Evolutionary conservation across 2,797 vertebrate species (phyloP).

Genomic region (Rhabdophis nuchalis): DNA sequence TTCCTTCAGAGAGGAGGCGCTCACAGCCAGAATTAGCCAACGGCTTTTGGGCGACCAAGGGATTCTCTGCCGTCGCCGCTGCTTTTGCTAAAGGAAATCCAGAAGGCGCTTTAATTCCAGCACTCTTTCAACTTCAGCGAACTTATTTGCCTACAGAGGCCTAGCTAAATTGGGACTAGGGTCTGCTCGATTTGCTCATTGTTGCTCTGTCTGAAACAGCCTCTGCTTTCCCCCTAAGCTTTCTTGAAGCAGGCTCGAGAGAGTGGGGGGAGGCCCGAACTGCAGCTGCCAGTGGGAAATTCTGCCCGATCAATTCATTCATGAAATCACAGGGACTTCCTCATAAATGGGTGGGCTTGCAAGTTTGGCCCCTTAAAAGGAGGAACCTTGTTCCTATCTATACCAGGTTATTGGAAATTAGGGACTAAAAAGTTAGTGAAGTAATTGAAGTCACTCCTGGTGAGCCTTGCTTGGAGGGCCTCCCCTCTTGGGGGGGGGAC

Average conservation of each 20-base stretch:
- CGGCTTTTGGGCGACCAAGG: neutral
- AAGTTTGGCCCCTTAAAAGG: neutral
- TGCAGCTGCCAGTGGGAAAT: neutral
- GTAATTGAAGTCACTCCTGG: neutral
- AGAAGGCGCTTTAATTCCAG: neutral
- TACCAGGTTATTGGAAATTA: neutral
- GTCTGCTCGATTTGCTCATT: neutral
- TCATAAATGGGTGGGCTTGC: neutral
- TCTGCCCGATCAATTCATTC: neutral
- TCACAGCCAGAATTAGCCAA: too few species aligned
- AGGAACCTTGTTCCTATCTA: neutral
- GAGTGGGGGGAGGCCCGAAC: neutral
- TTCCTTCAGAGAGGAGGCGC: neutral
- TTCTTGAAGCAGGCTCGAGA: neutral
- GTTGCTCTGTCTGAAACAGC: neutral
- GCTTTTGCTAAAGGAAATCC: neutral
- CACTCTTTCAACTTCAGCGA: neutral
- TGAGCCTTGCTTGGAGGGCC: neutral
- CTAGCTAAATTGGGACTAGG: neutral
- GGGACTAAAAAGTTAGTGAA: neutral
- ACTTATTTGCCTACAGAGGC: neutral
- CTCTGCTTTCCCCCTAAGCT: neutral
- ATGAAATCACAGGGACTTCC: neutral
- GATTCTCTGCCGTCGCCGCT: too few species aligned
- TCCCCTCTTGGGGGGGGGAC: neutral